Conservation (phyloP, 2,888 invertebrate genomes). For the Cerceris rybyensis region DNA sequence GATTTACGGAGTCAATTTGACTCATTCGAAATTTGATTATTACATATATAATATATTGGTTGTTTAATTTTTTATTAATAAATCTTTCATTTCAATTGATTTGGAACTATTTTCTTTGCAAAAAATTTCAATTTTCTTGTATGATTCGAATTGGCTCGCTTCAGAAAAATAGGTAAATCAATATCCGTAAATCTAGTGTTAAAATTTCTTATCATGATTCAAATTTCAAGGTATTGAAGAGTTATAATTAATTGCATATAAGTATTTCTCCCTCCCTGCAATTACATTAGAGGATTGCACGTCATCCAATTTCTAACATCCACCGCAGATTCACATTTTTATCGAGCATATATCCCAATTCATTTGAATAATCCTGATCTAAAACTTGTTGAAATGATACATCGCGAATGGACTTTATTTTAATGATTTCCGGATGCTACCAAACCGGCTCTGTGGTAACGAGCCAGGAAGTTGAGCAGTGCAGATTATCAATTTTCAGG, state of each 20-base stretch:
- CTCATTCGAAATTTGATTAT: too few relatives aligned
- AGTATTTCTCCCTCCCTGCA: not conserved
- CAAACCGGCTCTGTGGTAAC: slow-evolving; percentile 25
- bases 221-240: not conserved
- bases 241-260: not conserved
- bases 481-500: too few relatives aligned
- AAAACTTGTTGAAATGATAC: slow-evolving; percentile 38
- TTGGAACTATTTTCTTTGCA: too few relatives aligned
- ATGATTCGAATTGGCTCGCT: too few relatives aligned
- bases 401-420: slow-evolving; percentile 41
- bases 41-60: too few relatives aligned
- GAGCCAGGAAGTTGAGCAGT: slow-evolving; percentile 17
- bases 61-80: too few relatives aligned
- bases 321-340: slow-evolving; percentile 15
- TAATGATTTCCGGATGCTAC: slow-evolving; percentile 37
- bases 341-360: slow-evolving; percentile 36
- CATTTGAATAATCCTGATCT: slow-evolving; percentile 23
- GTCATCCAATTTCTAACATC: slow-evolving; percentile 21
- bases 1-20: too few relatives aligned
- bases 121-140: too few relatives aligned
- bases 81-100: too few relatives aligned
- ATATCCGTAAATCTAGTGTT: too few relatives aligned
- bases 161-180: too few relatives aligned
- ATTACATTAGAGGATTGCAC: slow-evolving; percentile 9
- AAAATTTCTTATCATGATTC: not conserved